Evolutionary conservation across 2,797 vertebrate genomes (phyloP).

Genomic region (Enteromius argenteus): DNA sequence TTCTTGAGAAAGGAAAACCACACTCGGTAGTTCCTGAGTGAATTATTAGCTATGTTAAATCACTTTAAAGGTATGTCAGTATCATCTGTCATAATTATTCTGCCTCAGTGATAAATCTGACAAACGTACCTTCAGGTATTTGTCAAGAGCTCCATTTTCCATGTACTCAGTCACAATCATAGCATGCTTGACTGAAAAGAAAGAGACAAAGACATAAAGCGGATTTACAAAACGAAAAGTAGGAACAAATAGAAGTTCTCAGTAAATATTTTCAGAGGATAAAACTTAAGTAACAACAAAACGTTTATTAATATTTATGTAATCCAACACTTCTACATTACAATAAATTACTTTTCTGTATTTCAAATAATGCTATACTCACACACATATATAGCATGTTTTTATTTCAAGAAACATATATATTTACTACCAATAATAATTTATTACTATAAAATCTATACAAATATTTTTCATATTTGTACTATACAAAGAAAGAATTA

Average conservation of each 20-base stretch:
- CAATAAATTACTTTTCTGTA: neutral
- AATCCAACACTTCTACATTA: neutral
- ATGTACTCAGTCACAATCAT: constrained; percentile 98
- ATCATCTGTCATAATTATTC: neutral
- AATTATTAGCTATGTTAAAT: neutral
- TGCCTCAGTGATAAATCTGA: constrained; percentile 6
- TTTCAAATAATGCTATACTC: neutral
- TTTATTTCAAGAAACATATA: neutral
- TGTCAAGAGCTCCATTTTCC: constrained; percentile 95
- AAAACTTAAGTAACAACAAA: no score
- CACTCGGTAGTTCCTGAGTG: neutral
- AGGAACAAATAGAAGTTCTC: neutral
- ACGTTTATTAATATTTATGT: neutral
- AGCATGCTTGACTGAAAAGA: constrained; percentile 88
- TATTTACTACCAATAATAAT: neutral
- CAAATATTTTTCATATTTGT: neutral
- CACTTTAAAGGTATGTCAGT: neutral
- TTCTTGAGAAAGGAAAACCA: neutral
- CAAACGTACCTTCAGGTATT: constrained; percentile 87
- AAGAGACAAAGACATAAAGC: constrained; percentile 14
- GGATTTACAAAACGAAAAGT: neutral
- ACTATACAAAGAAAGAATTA: neutral
- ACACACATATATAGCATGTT: neutral
- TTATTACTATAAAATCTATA: neutral
- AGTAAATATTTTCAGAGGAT: neutral